Conservation (phyloP, 2,797 vertebrate species). For the Lepidocolaptes lacrymiger region DNA sequence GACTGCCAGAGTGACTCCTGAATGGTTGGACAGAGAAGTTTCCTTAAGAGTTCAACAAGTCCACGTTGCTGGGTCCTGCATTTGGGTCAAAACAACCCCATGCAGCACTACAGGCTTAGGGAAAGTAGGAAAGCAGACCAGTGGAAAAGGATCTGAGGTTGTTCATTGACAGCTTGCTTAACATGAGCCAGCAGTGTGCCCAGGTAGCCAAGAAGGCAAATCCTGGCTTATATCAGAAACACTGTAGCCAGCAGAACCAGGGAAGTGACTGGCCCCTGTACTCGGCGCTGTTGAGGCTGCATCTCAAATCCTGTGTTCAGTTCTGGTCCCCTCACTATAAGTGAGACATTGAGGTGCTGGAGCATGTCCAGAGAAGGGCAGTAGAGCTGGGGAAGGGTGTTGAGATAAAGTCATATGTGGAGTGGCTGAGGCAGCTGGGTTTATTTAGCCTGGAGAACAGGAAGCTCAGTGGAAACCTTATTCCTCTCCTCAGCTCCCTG, state of each 20-base stretch:
- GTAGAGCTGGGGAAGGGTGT: not conserved
- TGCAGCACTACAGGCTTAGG: not conserved
- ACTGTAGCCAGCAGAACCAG: not conserved
- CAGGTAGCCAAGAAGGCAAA: not conserved
- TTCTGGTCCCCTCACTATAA: not conserved
- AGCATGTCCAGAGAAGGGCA: accelerated
- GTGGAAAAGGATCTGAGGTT: not conserved
- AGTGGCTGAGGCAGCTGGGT: not conserved
- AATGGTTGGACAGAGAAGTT: not conserved
- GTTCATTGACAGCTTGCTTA: not conserved
- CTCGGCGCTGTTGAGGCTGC: not conserved
- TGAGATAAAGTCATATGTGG: not conserved
- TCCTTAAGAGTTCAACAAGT: not conserved
- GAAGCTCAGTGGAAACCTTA: not conserved
- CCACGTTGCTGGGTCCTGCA: not conserved
- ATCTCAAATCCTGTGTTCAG: not conserved
- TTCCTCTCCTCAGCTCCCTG: not conserved
- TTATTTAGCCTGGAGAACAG: not conserved
- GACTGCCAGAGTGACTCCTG: not conserved
- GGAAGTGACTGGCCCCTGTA: not conserved
- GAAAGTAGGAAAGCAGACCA: not conserved
- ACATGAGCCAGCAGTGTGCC: not conserved
- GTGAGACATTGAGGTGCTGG: not conserved
- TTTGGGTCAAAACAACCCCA: not conserved
- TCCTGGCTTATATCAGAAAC: not conserved